Evolutionary conservation across 2,888 invertebrate genomes (phyloP).

Genomic region (Parnassius orleans): DNA sequence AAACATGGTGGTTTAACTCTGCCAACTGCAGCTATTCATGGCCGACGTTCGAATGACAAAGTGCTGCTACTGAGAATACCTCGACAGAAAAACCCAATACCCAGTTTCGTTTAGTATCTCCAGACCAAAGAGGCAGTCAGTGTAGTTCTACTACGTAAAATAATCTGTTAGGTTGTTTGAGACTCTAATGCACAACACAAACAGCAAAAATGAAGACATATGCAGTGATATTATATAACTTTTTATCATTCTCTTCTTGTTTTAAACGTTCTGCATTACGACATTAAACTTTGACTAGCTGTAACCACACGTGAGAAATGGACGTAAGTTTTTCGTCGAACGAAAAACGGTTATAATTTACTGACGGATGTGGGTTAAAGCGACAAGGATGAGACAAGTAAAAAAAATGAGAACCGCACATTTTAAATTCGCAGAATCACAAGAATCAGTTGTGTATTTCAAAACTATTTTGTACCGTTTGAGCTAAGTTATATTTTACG

Average conservation of each 20-base stretch:
- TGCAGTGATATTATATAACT: not conserved
- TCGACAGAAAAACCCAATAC: no score
- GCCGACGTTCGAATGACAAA: no score
- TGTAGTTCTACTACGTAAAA: no score
- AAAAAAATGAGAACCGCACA: slow-evolving; percentile 15
- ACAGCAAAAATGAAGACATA: not conserved
- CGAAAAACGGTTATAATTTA: slow-evolving; percentile 5
- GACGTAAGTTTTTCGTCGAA: slow-evolving; percentile 12
- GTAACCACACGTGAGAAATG: slow-evolving; percentile 14
- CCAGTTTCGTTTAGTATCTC: no score
- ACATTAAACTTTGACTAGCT: slow-evolving; percentile 10
- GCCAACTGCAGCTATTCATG: no score
- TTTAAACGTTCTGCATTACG: not conserved
- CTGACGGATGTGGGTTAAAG: slow-evolving; percentile 14
- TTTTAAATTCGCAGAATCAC: slow-evolving; percentile 16
- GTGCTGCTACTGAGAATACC: no score
- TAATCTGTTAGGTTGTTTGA: no score
- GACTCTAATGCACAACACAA: no score
- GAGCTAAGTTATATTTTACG: no score
- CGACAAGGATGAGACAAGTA: slow-evolving; percentile 16
- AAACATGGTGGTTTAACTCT: no score
- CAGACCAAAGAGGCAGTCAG: no score
- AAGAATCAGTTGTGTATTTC: slow-evolving; percentile 2
- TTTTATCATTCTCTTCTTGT: not conserved
- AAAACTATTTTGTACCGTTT: no score